Evolutionary conservation across 2,888 invertebrate genomes (phyloP).

Genomic region (Euclidia mi): DNA sequence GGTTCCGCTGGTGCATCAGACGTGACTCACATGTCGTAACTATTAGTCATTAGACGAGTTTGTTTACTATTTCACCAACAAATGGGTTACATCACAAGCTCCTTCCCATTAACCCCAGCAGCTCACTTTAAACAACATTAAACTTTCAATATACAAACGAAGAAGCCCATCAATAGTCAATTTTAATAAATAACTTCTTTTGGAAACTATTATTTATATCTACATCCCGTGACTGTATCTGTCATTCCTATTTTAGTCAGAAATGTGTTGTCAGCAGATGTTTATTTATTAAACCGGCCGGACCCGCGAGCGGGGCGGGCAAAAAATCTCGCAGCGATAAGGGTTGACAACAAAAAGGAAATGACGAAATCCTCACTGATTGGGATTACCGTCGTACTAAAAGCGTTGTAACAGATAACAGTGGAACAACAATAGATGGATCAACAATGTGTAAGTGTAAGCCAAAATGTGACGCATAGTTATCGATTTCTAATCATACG

Average conservation of each 20-base stretch:
- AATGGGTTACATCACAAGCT: slow-evolving; percentile 62
- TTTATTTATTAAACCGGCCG: slow-evolving; percentile 61
- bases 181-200: not conserved
- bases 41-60: slow-evolving; percentile 67
- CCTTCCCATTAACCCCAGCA: slow-evolving; percentile 36
- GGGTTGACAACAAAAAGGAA: slow-evolving; percentile 63
- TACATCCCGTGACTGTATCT: slow-evolving; percentile 9
- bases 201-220: slow-evolving; percentile 8
- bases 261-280: slow-evolving; percentile 59
- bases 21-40: slow-evolving; percentile 65
- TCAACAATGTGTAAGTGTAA: slow-evolving; percentile 75
- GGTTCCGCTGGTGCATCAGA: slow-evolving; percentile 41
- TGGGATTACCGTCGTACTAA: slow-evolving; percentile 81
- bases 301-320: slow-evolving; percentile 50
- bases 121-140: slow-evolving; percentile 28
- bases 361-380: slow-evolving; percentile 79
- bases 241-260: slow-evolving; percentile 49
- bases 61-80: slow-evolving; percentile 76
- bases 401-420: slow-evolving; percentile 76
- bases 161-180: not conserved
- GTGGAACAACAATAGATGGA: slow-evolving; percentile 72
- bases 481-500: slow-evolving; percentile 87
- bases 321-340: slow-evolving; percentile 65
- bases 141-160: slow-evolving; percentile 14
- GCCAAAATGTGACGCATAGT: slow-evolving; percentile 80